These are phyloP conservation scores for Thamnophis elegans DNA, from an alignment of 2,797 vertebrate genomes.

Conservation along the genomic window DNA sequence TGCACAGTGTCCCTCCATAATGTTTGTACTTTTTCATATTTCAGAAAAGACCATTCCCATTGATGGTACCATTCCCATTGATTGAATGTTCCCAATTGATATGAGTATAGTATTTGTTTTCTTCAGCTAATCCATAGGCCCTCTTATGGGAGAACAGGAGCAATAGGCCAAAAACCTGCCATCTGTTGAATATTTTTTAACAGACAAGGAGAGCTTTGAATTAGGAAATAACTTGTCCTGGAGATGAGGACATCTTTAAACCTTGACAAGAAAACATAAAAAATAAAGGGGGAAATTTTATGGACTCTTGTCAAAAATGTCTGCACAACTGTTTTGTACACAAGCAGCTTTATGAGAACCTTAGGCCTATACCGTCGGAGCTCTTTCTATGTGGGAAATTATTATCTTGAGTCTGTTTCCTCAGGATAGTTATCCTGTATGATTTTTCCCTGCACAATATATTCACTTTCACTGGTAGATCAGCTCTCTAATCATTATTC, in stretches of 20 bases:
- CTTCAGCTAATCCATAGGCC: background rate
- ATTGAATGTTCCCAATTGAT: background rate
- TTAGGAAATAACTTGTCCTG: background rate
- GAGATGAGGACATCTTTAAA: background rate
- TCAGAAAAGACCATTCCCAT: background rate
- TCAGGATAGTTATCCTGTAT: background rate
- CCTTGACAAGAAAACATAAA: background rate
- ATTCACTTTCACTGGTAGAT: background rate
- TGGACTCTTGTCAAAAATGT: background rate
- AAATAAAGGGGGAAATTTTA: background rate
- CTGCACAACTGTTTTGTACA: background rate
- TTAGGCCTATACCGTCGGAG: background rate
- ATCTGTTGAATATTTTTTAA: background rate
- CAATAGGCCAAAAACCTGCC: background rate
- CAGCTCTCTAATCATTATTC: background rate
- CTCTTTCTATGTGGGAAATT: background rate
- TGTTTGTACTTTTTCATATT: background rate
- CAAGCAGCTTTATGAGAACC: background rate
- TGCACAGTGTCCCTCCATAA: background rate
- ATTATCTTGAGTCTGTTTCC: background rate
- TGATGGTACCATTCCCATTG: background rate
- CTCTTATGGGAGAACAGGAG: background rate
- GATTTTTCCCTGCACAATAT: background rate
- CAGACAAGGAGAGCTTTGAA: background rate
- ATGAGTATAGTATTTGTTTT: background rate